These are phyloP conservation scores for Thaumetopoea pityocampa DNA, from an alignment of 1,140 invertebrate species.

Conservation along the genomic window DNA sequence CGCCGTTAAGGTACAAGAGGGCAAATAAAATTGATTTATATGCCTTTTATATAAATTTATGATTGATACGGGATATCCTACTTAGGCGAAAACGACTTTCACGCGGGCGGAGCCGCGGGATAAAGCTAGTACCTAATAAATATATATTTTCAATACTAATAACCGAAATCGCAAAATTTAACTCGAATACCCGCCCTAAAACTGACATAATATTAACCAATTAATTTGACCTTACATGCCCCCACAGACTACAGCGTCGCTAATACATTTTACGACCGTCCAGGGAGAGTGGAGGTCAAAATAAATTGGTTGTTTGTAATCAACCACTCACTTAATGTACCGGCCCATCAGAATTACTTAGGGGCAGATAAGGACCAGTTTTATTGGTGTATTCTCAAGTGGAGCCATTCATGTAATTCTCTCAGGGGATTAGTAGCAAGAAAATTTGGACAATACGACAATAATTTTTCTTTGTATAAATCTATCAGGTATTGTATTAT, in stretches of 20 bases:
- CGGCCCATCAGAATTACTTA: slow-evolving; percentile 63
- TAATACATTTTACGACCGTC: slow-evolving; percentile 17
- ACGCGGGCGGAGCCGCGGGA: too few species aligned
- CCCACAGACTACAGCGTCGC: slow-evolving; percentile 9
- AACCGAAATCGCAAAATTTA: slow-evolving; percentile 3
- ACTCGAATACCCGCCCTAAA: slow-evolving; percentile 24
- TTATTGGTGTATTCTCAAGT: slow-evolving; percentile 53
- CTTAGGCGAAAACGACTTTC: neutral
- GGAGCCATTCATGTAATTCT: slow-evolving; percentile 41
- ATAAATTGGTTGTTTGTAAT: slow-evolving; percentile 54
- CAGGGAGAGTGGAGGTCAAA: slow-evolving; percentile 24
- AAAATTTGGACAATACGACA: neutral
- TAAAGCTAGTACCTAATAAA: neutral
- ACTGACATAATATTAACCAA: slow-evolving; percentile 34
- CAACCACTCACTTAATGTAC: slow-evolving; percentile 43
- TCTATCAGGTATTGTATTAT: neutral
- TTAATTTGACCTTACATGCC: slow-evolving; percentile 19
- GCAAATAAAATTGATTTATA: too few species aligned
- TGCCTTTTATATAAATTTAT: too few species aligned
- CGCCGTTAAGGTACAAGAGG: too few species aligned
- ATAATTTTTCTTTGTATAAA: slow-evolving; percentile 3
- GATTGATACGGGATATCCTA: too few species aligned
- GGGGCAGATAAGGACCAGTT: slow-evolving; percentile 59
- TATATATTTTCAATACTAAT: slow-evolving; percentile 5
- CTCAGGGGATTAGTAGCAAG: slow-evolving; percentile 24